Base-by-base conservation (phyloP, 2,113 vertebrate species). In the Caranx ignobilis region DNA sequence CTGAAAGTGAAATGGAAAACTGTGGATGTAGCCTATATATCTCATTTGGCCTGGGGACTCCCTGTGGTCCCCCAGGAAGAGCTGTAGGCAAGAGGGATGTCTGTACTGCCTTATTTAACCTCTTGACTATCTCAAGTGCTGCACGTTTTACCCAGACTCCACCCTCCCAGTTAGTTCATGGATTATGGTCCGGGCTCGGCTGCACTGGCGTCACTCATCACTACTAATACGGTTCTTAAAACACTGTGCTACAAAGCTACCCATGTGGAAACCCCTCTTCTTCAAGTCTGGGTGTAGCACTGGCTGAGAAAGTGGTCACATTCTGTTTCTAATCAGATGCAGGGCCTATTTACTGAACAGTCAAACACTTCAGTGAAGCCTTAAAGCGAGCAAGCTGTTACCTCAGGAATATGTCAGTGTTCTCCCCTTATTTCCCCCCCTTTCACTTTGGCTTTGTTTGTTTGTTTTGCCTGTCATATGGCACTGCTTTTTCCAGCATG, bases 391-490 rank as follows among this genome's bases (percentile, higher is more conserved):
- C 78, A 84, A 75, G 64, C 69, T 83, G 77, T 86, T 72, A 81
- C 79, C 35, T 79, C 68, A 43, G 69, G 50, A 77, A 70, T 45
- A 87, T 84, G 60, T 65, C 68, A 62, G 62, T 26, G 26, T 48
- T 77, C 85, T 12, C 5, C 48, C 62, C 15, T 31, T 54, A 50
- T 82, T 79, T 50, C 18, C 6, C 50, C 60, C 41, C 48, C 0
- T 59, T 41, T 70, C 54, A 48, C 47, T 69, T 77, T 81, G 32
- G 54, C 72, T 80, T 81, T 91, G 75, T 85, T 90, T 89, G 77
- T 87, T 85, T 87, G 70, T 83, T 83, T 84, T 79, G n/a, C 75
- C 62, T 80, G 66, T 88, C 77, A 81, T 75, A 76, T 76, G 63
- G 77, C 81, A 18, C 41, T 65, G 54, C 78, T 84, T 87, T 92